phyloP scores from a whole-genome alignment of 2,113 vertebrate genomes.

The Chaenocephalus aceratus region DNA sequence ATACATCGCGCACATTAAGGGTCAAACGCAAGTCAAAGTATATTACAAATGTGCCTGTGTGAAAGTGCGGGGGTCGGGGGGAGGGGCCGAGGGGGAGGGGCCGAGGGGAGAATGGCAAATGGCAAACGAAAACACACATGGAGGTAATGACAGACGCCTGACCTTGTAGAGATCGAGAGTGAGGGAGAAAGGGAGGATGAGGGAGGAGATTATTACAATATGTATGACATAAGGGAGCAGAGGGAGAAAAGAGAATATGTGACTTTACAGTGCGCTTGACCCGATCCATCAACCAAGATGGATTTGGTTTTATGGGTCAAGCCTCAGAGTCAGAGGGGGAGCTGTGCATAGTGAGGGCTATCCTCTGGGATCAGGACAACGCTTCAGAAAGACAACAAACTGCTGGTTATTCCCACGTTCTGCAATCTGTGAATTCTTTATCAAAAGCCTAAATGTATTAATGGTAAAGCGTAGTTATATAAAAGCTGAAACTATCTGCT shows the following conservation, averaged over 20 bases:
- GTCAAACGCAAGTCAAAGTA: constrained; percentile 43
- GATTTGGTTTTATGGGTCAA: background rate
- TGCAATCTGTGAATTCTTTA: background rate
- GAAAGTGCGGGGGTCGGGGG: background rate
- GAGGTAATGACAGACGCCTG: constrained; percentile 20
- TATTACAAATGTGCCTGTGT: background rate
- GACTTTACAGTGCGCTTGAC: background rate
- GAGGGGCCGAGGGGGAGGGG: background rate
- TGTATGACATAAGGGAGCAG: background rate
- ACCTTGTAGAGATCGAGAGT: constrained; percentile 31
- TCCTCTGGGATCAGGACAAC: background rate
- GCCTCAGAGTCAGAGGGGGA: background rate
- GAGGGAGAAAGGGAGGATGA: background rate
- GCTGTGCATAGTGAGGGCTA: background rate
- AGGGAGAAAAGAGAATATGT: constrained; percentile 2
- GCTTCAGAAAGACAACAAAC: background rate
- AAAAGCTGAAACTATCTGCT: too few relatives aligned
- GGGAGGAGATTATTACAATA: constrained; percentile 1
- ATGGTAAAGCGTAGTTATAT: too few relatives aligned
- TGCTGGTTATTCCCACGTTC: background rate
- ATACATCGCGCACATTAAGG: constrained; percentile 47
- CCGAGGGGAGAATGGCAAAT: background rate
- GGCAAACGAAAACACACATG: constrained; percentile 1
- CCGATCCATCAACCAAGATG: background rate
- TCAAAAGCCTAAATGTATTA: background rate